Percentiles rank a stretch among this genome's conserved stretches.
Conservation (phyloP, 2,888 invertebrate genomes). For the Ceratothoa steindachneri region DNA sequence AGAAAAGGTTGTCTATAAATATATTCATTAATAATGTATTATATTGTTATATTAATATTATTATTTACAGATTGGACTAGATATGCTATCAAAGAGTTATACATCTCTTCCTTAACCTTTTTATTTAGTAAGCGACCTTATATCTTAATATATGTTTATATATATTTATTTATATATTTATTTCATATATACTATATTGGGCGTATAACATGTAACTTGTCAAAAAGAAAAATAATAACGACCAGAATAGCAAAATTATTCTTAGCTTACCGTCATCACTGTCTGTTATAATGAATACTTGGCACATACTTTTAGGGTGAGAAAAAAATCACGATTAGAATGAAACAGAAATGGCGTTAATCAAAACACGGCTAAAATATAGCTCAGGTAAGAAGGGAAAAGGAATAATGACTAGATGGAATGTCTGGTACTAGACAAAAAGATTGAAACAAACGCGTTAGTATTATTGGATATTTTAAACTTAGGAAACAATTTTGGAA, state of each 20-base stretch:
- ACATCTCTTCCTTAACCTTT: constrained; percentile 33
- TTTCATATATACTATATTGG: constrained; percentile 28
- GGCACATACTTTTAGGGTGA: neutral
- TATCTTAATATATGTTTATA: constrained; percentile 6
- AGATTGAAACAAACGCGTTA: no score
- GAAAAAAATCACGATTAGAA: neutral
- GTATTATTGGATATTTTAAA: no score
- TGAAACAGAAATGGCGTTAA: neutral
- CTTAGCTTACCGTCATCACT: constrained; percentile 25
- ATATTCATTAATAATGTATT: constrained; percentile 12
- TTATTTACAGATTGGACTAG: constrained; percentile 44
- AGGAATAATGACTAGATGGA: constrained; percentile 46
- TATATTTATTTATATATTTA: constrained; percentile 8
- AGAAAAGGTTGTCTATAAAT: constrained; percentile 10
- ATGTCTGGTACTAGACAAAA: constrained; percentile 45
- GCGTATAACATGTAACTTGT: constrained; percentile 46
- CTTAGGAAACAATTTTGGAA: no score
- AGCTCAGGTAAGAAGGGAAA: neutral
- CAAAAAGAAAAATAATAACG: constrained; percentile 43
- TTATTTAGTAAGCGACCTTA: constrained; percentile 11
- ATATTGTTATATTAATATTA: constrained; percentile 1
- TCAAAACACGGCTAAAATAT: neutral
- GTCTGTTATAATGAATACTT: neutral
- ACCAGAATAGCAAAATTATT: constrained; percentile 41
- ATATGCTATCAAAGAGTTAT: constrained; percentile 46